These are phyloP conservation scores for Phragmatobia fuliginosa DNA, from an alignment of 2,888 invertebrate genomes.

Conservation along the genomic window DNA sequence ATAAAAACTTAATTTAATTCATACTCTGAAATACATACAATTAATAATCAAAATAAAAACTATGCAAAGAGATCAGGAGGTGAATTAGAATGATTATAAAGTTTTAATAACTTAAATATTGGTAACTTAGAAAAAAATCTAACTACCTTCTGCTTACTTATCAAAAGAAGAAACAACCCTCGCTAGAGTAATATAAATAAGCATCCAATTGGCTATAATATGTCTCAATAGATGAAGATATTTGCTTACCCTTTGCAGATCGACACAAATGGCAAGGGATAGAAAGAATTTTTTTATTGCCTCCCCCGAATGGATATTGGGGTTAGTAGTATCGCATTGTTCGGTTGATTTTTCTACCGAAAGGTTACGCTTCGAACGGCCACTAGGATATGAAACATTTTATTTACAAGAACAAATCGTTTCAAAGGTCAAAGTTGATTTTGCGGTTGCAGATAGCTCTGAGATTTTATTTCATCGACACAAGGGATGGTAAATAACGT, in stretches of 20 bases:
- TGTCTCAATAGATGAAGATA: conserved; percentile 8
- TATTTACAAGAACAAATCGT: conserved; percentile 39
- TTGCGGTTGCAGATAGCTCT: conserved; percentile 16
- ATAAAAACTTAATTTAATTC: not conserved
- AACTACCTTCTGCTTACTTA: not conserved
- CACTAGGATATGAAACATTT: conserved; percentile 34
- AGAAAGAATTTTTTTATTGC: conserved; percentile 46
- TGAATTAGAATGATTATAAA: not conserved
- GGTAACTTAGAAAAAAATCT: too few relatives aligned
- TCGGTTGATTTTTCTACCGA: conserved; percentile 39
- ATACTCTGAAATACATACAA: too few relatives aligned
- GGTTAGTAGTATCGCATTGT: conserved; percentile 25
- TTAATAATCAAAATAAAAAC: too few relatives aligned
- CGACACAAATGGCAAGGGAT: not conserved
- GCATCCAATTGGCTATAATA: not conserved
- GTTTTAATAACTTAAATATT: not conserved
- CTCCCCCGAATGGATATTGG: conserved; percentile 29
- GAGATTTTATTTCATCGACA: conserved; percentile 16
- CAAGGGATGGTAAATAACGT: not conserved
- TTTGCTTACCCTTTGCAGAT: conserved; percentile 13
- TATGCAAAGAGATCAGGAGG: too few relatives aligned
- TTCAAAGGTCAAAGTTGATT: conserved; percentile 33
- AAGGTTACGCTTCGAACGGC: conserved; percentile 32
- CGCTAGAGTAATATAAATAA: not conserved
- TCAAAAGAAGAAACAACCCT: not conserved